Conservation (phyloP, 2,113 vertebrate species). For the Anser cygnoides region DNA sequence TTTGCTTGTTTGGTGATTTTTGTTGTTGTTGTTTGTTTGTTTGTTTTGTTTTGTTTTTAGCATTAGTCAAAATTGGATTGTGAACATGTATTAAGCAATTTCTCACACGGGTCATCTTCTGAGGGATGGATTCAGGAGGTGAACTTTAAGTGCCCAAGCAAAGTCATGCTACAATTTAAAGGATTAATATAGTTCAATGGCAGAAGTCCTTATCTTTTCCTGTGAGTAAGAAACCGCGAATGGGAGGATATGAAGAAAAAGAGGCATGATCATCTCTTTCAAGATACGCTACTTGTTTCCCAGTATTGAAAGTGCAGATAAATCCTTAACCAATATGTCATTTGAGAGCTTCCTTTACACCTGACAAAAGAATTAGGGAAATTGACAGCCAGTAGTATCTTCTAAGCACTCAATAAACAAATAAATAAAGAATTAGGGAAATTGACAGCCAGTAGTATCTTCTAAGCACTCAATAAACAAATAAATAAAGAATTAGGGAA, state of each 20-base stretch:
- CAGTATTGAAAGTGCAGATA: not conserved
- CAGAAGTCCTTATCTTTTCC: not conserved
- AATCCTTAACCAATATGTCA: not conserved
- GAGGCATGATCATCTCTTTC: not conserved
- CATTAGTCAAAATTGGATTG: not conserved
- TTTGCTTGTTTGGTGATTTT: not conserved
- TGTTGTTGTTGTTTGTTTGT: not conserved
- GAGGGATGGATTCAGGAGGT: not conserved
- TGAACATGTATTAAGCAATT: not conserved
- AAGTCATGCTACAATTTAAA: not conserved
- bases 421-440: not conserved
- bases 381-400: not conserved
- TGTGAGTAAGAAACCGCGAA: not conserved
- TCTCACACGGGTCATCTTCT: not conserved
- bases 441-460: not conserved
- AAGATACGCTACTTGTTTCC: not conserved
- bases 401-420: not conserved
- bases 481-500: not conserved
- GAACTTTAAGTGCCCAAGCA: not conserved
- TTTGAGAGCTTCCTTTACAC: not conserved
- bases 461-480: not conserved
- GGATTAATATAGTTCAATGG: not conserved
- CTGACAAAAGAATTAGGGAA: not conserved
- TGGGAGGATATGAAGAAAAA: not conserved
- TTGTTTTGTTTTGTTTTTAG: not conserved